Conservation (phyloP, 2,888 invertebrate genomes). For the Nasonia oneida region DNA sequence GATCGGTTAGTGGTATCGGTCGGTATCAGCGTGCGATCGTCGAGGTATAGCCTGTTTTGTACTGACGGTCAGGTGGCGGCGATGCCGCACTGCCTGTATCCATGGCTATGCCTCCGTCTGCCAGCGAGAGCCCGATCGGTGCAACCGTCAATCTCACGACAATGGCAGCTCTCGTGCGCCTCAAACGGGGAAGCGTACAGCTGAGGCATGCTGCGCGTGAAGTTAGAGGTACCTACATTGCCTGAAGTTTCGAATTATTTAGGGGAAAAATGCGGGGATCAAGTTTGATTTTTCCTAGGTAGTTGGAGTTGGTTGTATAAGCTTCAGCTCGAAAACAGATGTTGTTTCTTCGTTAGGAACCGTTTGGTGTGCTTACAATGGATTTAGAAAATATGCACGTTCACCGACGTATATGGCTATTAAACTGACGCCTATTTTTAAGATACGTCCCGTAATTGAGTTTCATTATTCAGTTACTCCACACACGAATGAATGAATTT, state of each 20-base stretch:
- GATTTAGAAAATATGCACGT: neutral
- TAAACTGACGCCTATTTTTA: neutral
- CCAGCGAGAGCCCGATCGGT: slow-evolving; percentile 58
- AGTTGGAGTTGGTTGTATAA: no score
- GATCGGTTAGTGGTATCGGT: neutral
- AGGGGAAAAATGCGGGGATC: neutral
- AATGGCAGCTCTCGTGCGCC: slow-evolving; percentile 77
- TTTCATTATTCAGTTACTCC: neutral
- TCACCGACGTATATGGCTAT: neutral
- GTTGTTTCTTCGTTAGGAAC: no score
- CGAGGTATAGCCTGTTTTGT: no score
- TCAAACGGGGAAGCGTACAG: slow-evolving; percentile 82
- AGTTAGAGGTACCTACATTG: slow-evolving; percentile 79
- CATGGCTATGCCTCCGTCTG: slow-evolving; percentile 61
- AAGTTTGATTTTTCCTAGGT: neutral
- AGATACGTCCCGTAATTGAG: neutral
- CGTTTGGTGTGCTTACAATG: neutral
- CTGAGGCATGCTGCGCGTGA: slow-evolving; percentile 81
- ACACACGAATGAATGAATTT: neutral
- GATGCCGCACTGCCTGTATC: slow-evolving; percentile 55
- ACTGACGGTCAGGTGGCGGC: slow-evolving; percentile 40
- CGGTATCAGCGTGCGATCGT: neutral
- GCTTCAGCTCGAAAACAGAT: no score
- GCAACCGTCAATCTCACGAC: slow-evolving; percentile 62
- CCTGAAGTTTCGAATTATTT: neutral